Evolutionary conservation across 2,113 vertebrate genomes (phyloP), one percentile per base, ranked within the genome.

Genomic region (Rana temporaria): DNA sequence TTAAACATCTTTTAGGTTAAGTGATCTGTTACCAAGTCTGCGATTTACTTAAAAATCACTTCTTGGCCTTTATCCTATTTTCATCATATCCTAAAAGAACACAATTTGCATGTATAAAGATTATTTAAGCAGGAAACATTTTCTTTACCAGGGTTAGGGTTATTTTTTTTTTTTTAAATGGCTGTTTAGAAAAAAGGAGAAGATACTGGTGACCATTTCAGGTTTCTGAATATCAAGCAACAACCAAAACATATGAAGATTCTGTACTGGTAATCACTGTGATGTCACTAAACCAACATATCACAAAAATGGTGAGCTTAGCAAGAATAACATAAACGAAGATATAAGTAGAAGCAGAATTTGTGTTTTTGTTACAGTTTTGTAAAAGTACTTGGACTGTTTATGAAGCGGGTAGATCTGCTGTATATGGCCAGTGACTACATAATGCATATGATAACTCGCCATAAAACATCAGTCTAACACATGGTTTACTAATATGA

Each of bases 261-360:
- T 63, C 22, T 63, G 20, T 75, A 62, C 30, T 75, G 32, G 60
- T 59, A 30, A 74, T 75, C 72, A 62, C 72, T 75, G 72, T 62
- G 56, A 75, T 34, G 38, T 42, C 38, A 20, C 42, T 32, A 57
- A 60, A 16, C 42, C 30, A 48, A 62, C 72, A 42, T 59, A 60
- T 75, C 26, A 60, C 56, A 74, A 38, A 74, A 20, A 8, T 60
- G 26, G 59, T 20, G 52, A 19, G 3, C 22, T 56, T 55, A 0
- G 53, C 52, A 30, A 18, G 14, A 0, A 19, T 38, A 34, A 59
- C 12, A 32, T 26, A 30, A 12, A 26, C 4, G 60, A 14, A 53
- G 6, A 53, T 48, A 4, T 60, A 74, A 48, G 11, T 48, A 48
- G 8, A 48, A 48, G 42, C 42, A 48, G 42, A 48, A 48, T 48